Evolutionary conservation across 1,140 invertebrate genomes (phyloP).

Genomic region (Pomacea maculata): DNA sequence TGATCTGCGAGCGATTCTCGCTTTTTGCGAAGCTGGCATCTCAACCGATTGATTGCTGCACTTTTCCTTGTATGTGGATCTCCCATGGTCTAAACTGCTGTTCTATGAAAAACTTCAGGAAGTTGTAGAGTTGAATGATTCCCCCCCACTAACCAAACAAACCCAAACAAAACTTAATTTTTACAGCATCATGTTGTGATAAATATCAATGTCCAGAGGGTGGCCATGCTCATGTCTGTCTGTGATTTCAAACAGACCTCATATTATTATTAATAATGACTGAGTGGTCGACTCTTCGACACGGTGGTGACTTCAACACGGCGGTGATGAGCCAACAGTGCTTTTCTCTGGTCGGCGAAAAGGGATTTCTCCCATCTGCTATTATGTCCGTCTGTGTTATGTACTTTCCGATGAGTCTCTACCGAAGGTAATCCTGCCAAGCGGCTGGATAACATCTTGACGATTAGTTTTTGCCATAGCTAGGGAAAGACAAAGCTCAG

Average conservation of each 20-base stretch:
- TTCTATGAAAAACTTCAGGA: not conserved
- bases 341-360: slow-evolving; percentile 10
- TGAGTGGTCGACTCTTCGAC: not conserved
- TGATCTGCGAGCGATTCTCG: slow-evolving; percentile 63
- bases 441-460: slow-evolving; percentile 21
- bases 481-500: slow-evolving; percentile 13
- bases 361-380: slow-evolving; percentile 15
- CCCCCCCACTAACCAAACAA: slow-evolving; percentile 11
- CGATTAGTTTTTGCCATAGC: slow-evolving; percentile 16
- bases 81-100: slow-evolving; percentile 41
- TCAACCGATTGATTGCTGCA: slow-evolving; percentile 49
- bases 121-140: slow-evolving; percentile 1
- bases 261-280: slow-evolving; percentile 6
- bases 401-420: slow-evolving; percentile 13
- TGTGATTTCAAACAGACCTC: slow-evolving; percentile 3
- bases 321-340: not conserved
- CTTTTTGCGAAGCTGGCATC: slow-evolving; percentile 60
- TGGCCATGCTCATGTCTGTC: slow-evolving; percentile 12
- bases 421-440: slow-evolving; percentile 10
- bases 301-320: slow-evolving; percentile 1
- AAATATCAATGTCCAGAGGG: slow-evolving; percentile 11
- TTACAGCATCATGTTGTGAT: slow-evolving; percentile 6
- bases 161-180: slow-evolving; percentile 3
- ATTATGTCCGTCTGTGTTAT: slow-evolving; percentile 9
- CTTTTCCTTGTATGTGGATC: slow-evolving; percentile 57